phyloP scores from a whole-genome alignment of 2,888 invertebrate genomes.

The Pollenia griseotomentosa region DNA sequence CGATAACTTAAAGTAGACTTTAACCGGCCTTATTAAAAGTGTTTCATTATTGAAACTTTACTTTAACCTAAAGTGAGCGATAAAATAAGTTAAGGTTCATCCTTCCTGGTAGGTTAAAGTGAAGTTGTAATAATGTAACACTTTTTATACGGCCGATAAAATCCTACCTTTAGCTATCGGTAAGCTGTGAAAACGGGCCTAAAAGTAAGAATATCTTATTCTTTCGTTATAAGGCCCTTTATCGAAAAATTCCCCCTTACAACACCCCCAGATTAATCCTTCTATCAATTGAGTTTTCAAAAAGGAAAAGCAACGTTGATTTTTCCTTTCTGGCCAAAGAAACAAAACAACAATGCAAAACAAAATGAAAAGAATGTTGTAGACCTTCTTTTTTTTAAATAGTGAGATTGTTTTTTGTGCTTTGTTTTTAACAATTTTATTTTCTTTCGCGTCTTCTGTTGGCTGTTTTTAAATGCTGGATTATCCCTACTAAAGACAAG shows the following conservation, averaged over 20 bases:
- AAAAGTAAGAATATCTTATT: too few species aligned
- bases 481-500: conserved; percentile 70
- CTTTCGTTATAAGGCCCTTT: neutral
- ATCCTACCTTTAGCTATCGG: too few species aligned
- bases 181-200: too few species aligned
- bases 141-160: too few species aligned
- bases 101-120: too few species aligned
- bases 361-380: conserved; percentile 50
- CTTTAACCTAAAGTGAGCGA: too few species aligned
- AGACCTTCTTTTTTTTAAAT: conserved; percentile 49
- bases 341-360: conserved; percentile 6
- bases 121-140: too few species aligned
- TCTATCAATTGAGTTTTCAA: conserved; percentile 56
- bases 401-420: conserved; percentile 23
- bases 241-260: neutral
- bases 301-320: conserved; percentile 54
- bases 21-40: too few species aligned
- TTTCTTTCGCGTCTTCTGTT: neutral
- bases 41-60: too few species aligned
- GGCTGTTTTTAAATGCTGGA: conserved; percentile 58
- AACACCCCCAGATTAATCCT: conserved; percentile 28
- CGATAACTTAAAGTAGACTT: too few species aligned
- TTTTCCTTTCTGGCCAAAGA: conserved; percentile 29
- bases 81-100: too few species aligned
- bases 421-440: conserved; percentile 3